Base-by-base conservation (phyloP, 2,888 invertebrate species). In the Entomobrya proxima region DNA sequence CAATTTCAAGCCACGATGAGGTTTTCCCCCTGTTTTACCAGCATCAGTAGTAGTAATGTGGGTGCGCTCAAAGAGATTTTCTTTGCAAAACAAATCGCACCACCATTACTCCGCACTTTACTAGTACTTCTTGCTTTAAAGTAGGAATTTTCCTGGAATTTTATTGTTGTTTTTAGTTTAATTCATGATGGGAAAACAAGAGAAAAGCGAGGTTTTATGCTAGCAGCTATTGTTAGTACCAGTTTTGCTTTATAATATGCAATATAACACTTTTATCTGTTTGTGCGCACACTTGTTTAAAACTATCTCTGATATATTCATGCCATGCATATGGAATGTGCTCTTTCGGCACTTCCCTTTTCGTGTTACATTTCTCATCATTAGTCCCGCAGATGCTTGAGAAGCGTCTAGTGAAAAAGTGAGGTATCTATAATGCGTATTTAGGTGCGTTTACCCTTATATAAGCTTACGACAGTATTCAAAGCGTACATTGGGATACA, bases 361-460 rank as follows among this genome's bases (percentile, higher is more conserved):
- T 24, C 77, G 44, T 77, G 77, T 77, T 77, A 77, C 58, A 61
- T 77, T 75, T 52, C 75, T 50, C 75, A 75, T 75, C 75, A 75
- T 75, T 75, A 55, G 55, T 37, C 5, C 55, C 18, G 67, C 40
- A 40, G 40, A 67, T 37, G n/a, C 58, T 61, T 61, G 6, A 61
- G n/a, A 35, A 35, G 32, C 35, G 32, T 21, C 40, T 24, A 44
- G 69, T 40, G 6, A 30, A 5, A 24, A 58, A 30, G 47, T 47
- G 47, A 24, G 58, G 55, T 55, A 55, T 55, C 3, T 55, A 58
- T 13, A 18, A 61, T 1, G 35, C 32, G 6, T 47, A 13, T 47
- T 7, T n/a, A 47, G 3, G n/a, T 47, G n/a, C n/a, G n/a, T 47
- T 2, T 47, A 4, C 3, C 47, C 47, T 4, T 47, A 13, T 47